Percentiles rank a stretch among this genome's conserved stretches.
Conservation (phyloP, 2,113 vertebrate species). For the Chroicocephalus ridibundus region DNA sequence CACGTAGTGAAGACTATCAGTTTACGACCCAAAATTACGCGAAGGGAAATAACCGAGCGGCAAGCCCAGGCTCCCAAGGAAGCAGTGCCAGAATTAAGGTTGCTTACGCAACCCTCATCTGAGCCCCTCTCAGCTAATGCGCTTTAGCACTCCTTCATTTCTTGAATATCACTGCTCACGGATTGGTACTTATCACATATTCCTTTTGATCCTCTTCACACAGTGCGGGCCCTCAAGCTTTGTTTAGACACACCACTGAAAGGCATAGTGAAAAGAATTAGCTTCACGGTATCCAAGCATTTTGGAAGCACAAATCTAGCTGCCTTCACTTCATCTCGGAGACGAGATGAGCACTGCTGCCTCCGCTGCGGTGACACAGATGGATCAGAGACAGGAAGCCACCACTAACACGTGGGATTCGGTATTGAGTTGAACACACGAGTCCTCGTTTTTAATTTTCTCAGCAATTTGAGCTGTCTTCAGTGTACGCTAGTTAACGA, state of each 20-base stretch:
- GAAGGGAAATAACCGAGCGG: accelerated
- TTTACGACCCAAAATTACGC: neutral
- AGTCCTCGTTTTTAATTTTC: neutral
- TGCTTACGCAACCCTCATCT: neutral
- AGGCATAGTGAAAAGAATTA: neutral
- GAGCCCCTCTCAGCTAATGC: neutral
- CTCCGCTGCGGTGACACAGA: accelerated
- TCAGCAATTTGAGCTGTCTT: neutral
- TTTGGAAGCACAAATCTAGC: neutral
- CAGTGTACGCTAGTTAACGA: neutral
- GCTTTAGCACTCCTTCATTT: neutral
- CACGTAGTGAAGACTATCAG: neutral
- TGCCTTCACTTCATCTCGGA: neutral
- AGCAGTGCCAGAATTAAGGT: neutral
- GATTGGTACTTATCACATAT: neutral
- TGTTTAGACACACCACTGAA: neutral
- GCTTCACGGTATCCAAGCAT: neutral
- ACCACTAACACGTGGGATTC: neutral
- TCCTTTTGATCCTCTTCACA: neutral
- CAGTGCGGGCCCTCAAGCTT: neutral
- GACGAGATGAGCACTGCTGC: neutral
- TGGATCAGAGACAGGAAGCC: neutral
- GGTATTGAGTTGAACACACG: neutral
- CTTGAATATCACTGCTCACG: neutral
- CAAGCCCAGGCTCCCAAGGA: neutral